phyloP scores from a whole-genome alignment of 23 tunicate species.

The Ascidia mentula region DNA sequence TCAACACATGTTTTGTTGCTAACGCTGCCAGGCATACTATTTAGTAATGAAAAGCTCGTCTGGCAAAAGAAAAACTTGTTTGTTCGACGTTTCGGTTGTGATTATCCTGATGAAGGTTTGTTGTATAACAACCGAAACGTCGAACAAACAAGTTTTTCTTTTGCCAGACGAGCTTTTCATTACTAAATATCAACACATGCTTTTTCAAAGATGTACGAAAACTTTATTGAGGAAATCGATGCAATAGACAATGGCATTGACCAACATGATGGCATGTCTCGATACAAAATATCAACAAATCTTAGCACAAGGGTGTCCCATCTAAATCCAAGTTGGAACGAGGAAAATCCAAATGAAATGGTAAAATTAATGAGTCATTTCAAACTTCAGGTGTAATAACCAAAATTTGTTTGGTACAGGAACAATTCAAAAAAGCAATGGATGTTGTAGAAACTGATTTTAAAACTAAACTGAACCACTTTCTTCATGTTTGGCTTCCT shows the following conservation, averaged over 20 bases:
- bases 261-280: conserved; percentile 66
- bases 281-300: conserved; percentile 47
- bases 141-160: no score
- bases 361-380: not conserved
- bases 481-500: conserved; percentile 72
- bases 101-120: no score
- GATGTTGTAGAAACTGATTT: conserved; percentile 77
- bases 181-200: no score
- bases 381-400: not conserved
- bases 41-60: no score
- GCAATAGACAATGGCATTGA: conserved; percentile 93
- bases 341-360: conserved; percentile 48
- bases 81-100: no score
- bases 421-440: conserved; percentile 64
- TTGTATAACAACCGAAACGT: no score
- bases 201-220: conserved; percentile 51
- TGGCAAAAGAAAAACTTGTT: no score
- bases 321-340: conserved; percentile 89
- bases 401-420: conserved; percentile 8
- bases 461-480: conserved; percentile 16
- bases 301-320: conserved; percentile 47
- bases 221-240: conserved; percentile 86
- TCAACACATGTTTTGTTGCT: no score
- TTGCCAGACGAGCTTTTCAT: no score
- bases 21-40: no score